Conservation (phyloP, 2,797 vertebrate genomes). For the Merluccius polli region DNA sequence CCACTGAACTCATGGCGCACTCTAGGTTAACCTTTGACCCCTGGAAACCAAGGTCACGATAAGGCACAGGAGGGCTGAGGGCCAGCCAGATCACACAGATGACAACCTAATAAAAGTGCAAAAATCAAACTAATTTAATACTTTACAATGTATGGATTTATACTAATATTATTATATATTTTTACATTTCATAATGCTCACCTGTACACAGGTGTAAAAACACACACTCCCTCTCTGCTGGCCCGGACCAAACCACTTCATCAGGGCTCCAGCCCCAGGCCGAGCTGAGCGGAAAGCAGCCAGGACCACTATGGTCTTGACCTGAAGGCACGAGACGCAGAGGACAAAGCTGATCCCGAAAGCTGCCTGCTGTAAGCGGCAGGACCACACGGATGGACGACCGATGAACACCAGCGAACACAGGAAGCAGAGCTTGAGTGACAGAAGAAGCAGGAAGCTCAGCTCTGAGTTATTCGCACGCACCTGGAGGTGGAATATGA, state of each 20-base stretch:
- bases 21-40: conserved; percentile 60
- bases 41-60: conserved; percentile 48
- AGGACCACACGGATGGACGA: conserved; percentile 54
- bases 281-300: conserved; percentile 61
- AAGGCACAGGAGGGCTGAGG: conserved; percentile 57
- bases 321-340: conserved; percentile 54
- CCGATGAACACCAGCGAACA: conserved; percentile 69
- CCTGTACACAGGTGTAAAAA: conserved; percentile 65
- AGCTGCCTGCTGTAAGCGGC: conserved; percentile 44
- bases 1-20: conserved; percentile 57
- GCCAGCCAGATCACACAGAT: conserved; percentile 49
- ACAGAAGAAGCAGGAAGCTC: conserved; percentile 68
- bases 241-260: conserved; percentile 64
- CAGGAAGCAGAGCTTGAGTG: conserved; percentile 69
- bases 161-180: neutral
- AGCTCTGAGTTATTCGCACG: conserved; percentile 72
- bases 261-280: conserved; percentile 44
- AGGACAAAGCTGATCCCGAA: conserved; percentile 56
- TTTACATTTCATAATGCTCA: conserved; percentile 13
- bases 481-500: conserved; percentile 34
- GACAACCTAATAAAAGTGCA: conserved; percentile 29
- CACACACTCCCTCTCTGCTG: conserved; percentile 51
- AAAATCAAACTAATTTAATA: conserved; percentile 1
- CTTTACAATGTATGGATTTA: neutral
- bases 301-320: conserved; percentile 58